Percentiles rank a stretch among this genome's conserved stretches.
Evolutionary conservation across 2,113 vertebrate species (phyloP).

Genomic region (Trachemys scripta): DNA sequence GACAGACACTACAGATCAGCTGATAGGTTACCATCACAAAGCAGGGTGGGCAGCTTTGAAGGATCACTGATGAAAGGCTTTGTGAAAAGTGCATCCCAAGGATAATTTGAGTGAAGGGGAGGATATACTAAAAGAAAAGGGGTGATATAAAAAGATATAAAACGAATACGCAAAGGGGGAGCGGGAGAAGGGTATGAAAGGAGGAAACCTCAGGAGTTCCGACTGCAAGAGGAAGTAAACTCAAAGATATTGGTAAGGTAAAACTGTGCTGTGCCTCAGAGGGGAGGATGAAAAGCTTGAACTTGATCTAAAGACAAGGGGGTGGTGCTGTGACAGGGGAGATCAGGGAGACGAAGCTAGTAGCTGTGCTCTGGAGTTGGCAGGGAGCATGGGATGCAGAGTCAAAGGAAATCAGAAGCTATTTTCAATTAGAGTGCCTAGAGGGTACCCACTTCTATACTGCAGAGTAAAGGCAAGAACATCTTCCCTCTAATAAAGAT

Average conservation of each 20-base stretch:
- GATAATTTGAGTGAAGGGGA: background rate
- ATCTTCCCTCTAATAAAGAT: background rate
- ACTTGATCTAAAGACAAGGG: background rate
- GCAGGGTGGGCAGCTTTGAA: background rate
- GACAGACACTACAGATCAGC: rapidly evolving
- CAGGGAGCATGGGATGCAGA: background rate
- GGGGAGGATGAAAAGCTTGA: background rate
- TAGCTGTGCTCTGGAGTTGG: background rate
- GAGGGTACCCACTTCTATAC: background rate
- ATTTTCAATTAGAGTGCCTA: background rate
- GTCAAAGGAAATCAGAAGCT: background rate
- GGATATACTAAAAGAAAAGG: background rate
- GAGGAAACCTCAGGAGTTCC: background rate
- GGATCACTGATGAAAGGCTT: background rate
- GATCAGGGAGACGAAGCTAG: background rate
- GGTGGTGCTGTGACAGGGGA: background rate
- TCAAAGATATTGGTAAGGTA: background rate
- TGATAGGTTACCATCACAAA: background rate
- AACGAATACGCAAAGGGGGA: background rate
- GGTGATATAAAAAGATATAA: background rate
- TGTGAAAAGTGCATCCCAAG: background rate
- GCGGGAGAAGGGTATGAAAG: background rate
- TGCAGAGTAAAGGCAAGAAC: background rate
- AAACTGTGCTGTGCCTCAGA: rapidly evolving
- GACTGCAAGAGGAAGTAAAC: background rate